Evolutionary conservation across 2,797 vertebrate species (phyloP), one percentile per base, ranked within the genome.

Genomic region (Myioborus miniatus): DNA sequence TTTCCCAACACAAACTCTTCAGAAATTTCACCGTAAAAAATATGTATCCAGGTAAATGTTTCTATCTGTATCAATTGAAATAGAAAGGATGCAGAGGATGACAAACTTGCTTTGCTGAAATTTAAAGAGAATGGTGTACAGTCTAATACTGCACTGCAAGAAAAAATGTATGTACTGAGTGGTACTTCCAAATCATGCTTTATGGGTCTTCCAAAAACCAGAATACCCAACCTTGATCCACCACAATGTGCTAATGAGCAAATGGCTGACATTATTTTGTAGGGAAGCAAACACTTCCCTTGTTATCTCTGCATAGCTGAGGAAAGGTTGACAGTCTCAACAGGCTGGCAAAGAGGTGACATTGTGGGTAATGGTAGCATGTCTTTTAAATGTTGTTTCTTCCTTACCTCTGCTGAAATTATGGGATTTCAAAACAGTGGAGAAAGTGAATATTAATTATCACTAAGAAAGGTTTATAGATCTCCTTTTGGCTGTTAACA

Each of bases 281-380:
- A 17, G 24, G 14, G 15, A 64, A 76, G 21, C 10, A 69, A 86
- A 44, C 3, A 8, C 6, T 49, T 60, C 12, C 19, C 20, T 60
- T 64, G 18, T 44, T n/a, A 20, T 44, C 15, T 81, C 56, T 62
- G 22, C 37, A 34, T 10, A 65, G 24, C 6, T 2, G 1, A 13
- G 29, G 14, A 37, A 36, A 2, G 2, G 26, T 27, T 64, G 27
- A 26, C 20, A 21, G 13, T 21, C 43, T 43, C 22, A 55, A 37
- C 76, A 69, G 23, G 6, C 11, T 39, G 30, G 23, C 14, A 50
- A 85, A 83, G 41, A 56, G 15, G 8, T 39, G 27, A 50, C 11
- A 47, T 19, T 30, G 5, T 2, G 5, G 17, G 3, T 26, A 74
- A 52, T 12, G 29, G 27, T 4, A 60, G 4, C 1, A 3, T 3